Conservation (phyloP, 2,113 vertebrate genomes). For the Okapia johnstoni region DNA sequence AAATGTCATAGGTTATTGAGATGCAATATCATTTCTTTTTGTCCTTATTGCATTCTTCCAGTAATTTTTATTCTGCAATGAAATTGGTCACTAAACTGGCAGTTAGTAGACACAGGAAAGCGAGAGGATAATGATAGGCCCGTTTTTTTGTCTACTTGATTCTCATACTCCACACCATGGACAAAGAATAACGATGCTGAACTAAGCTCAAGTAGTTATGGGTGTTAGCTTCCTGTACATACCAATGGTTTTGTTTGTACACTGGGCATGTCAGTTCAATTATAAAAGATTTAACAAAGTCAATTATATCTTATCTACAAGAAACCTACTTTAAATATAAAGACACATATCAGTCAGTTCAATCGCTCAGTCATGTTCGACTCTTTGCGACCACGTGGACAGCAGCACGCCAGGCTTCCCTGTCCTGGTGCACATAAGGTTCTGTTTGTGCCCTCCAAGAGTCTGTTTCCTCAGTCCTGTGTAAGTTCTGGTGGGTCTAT, state of each 20-base stretch:
- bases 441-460: not conserved
- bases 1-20: not conserved
- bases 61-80: not conserved
- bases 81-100: not conserved
- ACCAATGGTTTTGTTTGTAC: not conserved
- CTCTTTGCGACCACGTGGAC: not conserved
- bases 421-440: not conserved
- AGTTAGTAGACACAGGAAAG: not conserved
- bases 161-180: not conserved
- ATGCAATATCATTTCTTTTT: not conserved
- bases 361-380: not conserved
- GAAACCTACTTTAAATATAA: not conserved
- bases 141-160: not conserved
- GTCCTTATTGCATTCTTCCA: not conserved
- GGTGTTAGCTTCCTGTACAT: no score
- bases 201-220: not conserved
- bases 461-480: not conserved
- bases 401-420: not conserved
- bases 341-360: not conserved
- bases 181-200: not conserved
- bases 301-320: not conserved
- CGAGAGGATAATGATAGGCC: no score
- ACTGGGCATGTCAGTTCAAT: not conserved
- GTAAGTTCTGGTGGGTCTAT: rapidly evolving
- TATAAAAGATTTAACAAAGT: not conserved